Evolutionary conservation across 1,140 invertebrate genomes (phyloP).

Genomic region (Drosophila auraria): DNA sequence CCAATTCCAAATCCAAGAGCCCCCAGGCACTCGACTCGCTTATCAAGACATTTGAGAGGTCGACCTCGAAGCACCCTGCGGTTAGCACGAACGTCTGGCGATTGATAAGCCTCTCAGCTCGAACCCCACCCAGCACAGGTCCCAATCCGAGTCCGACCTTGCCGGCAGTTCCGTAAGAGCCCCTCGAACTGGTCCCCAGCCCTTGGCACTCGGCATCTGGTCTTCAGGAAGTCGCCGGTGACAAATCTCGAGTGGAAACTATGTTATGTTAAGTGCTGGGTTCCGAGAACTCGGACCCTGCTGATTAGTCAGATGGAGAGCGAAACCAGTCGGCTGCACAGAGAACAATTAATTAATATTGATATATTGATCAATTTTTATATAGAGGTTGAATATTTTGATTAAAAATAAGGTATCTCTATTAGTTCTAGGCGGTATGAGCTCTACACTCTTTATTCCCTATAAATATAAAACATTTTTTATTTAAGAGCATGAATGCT

Average conservation of each 20-base stretch:
- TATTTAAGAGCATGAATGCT: too few relatives aligned
- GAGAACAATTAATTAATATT: not conserved
- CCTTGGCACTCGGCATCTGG: conserved; percentile 48
- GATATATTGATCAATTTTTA: not conserved
- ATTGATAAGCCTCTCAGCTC: conserved; percentile 40
- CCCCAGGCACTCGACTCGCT: conserved; percentile 25
- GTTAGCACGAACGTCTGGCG: conserved; percentile 51
- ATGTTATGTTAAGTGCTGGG: conserved; percentile 13
- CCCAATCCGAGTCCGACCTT: conserved; percentile 19
- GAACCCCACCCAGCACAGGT: conserved; percentile 6
- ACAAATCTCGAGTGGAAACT: conserved; percentile 51
- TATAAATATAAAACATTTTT: too few relatives aligned
- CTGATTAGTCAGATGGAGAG: conserved; percentile 52
- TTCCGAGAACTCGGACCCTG: conserved; percentile 44
- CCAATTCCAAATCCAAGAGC: conserved; percentile 6
- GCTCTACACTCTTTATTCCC: too few relatives aligned
- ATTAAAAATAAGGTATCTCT: too few relatives aligned
- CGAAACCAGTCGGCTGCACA: conserved; percentile 25
- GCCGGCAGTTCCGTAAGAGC: conserved; percentile 51
- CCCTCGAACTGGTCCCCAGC: conserved; percentile 19
- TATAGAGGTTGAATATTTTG: too few relatives aligned
- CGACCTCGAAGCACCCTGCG: conserved; percentile 61
- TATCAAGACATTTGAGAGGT: conserved; percentile 68
- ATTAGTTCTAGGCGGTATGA: too few relatives aligned
- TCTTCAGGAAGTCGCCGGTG: conserved; percentile 59